Evolutionary conservation across 2,888 invertebrate genomes (phyloP), one percentile per base, ranked within the genome.

Genomic region (Oligia fasciuncula): DNA sequence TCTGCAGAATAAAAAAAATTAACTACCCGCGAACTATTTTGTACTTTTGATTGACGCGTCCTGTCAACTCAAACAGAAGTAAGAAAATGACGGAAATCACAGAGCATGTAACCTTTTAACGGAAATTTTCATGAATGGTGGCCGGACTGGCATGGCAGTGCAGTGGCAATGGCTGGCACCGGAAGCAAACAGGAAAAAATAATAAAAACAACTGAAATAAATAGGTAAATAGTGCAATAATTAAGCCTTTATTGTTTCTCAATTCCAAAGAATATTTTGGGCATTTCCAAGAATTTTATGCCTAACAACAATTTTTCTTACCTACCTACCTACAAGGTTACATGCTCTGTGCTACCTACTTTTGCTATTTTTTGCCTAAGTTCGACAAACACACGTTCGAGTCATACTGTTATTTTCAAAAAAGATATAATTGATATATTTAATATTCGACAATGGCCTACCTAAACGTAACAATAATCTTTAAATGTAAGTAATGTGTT

Each of bases 21-120:
- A 76, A 76, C 81, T 89, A 88, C 88, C 89, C 89, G 88, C 88
- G 67, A 79, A 85, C 60, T 66, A 76, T 84, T 76, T 62, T 51
- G 23, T 46, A 46, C 63, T 17, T 35, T 19, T 63, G 63, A 81
- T 49, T 72, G 68, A 78, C 51, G 60, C 73, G 71, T 57, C 57
- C 57, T 75, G 83, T 75, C 82, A 81, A 60, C 43, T 60, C 40
- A 43, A 76, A 17, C 14, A 6, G 51, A n/a, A 1, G 4, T 17
- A 40, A 74, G n/a, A 54, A 68, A 75, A 75, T 68, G 76, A 76
- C 62, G 68, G 54, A 29, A 29, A 29, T 29, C 29, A 29, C 29
- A 29, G 29, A 29, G 29, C 29, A 29, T 29, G 1, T 29, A 29
- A 29, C 29, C 29, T 29, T 29, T 29, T 29, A 29, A 76, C 62